phyloP scores from a whole-genome alignment of 2,888 invertebrate genomes.

The Timandra comae region DNA sequence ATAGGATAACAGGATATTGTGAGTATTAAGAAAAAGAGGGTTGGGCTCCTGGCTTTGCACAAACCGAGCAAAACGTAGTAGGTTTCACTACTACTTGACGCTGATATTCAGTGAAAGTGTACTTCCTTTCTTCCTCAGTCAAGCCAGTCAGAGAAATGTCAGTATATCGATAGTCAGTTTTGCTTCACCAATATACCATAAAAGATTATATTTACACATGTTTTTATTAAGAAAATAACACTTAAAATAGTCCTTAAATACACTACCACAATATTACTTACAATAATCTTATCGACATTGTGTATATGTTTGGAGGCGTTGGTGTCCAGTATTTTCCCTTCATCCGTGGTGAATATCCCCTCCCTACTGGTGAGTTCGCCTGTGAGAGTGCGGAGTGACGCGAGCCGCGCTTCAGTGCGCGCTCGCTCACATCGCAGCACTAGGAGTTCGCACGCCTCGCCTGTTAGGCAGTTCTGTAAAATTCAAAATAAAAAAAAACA shows the following conservation, averaged over 20 bases:
- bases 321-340: not conserved
- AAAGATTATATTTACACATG: too few species aligned
- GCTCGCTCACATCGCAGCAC: constrained; percentile 46
- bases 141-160: too few species aligned
- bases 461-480: constrained; percentile 34
- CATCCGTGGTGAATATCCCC: constrained; percentile 30
- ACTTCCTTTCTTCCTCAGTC: too few species aligned
- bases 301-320: constrained; percentile 23
- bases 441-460: constrained; percentile 45
- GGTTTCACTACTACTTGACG: too few species aligned
- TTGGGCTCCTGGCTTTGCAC: too few species aligned
- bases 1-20: too few species aligned
- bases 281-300: constrained; percentile 43
- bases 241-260: too few species aligned
- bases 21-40: too few species aligned
- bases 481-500: too few species aligned
- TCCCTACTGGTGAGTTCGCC: constrained; percentile 27
- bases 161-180: not conserved
- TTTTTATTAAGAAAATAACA: too few species aligned
- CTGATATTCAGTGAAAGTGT: too few species aligned
- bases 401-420: constrained; percentile 31
- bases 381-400: constrained; percentile 25
- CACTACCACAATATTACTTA: constrained; percentile 29
- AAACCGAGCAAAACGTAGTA: too few species aligned
- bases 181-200: not conserved